Percentiles rank a stretch among this genome's conserved stretches.
phyloP scores from a whole-genome alignment of 2,797 vertebrate species.

The Labeo calbasu region DNA sequence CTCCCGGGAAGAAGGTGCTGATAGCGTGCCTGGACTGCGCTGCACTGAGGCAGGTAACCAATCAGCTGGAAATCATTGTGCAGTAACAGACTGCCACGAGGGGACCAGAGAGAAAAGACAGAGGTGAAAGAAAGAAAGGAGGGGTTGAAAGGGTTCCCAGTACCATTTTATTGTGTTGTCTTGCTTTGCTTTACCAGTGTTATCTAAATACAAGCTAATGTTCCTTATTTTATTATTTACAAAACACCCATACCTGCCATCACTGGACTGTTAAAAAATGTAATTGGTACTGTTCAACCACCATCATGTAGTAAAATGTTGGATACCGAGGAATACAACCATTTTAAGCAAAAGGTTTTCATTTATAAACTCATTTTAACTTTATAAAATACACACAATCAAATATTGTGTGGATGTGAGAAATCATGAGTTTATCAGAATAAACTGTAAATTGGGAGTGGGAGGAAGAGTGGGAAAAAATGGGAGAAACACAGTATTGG shows the following conservation, averaged over 20 bases:
- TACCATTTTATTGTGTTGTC: neutral
- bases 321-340: neutral
- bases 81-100: neutral
- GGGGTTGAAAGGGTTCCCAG: neutral
- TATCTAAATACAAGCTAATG: neutral
- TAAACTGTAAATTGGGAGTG: neutral
- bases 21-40: constrained; percentile 80
- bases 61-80: constrained; percentile 69
- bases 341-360: neutral
- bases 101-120: neutral
- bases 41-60: constrained; percentile 78
- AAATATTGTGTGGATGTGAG: neutral
- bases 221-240: neutral
- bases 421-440: neutral
- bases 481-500: neutral
- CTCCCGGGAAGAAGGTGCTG: constrained; percentile 73
- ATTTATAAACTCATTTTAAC: neutral
- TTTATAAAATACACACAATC: neutral
- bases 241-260: neutral
- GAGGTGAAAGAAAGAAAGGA: constrained; percentile 29
- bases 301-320: neutral
- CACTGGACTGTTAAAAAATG: neutral
- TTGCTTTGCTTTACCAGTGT: neutral
- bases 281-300: neutral
- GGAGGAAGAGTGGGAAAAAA: neutral